Conservation (phyloP, 2,113 vertebrate genomes). For the Saguinus imperator region DNA sequence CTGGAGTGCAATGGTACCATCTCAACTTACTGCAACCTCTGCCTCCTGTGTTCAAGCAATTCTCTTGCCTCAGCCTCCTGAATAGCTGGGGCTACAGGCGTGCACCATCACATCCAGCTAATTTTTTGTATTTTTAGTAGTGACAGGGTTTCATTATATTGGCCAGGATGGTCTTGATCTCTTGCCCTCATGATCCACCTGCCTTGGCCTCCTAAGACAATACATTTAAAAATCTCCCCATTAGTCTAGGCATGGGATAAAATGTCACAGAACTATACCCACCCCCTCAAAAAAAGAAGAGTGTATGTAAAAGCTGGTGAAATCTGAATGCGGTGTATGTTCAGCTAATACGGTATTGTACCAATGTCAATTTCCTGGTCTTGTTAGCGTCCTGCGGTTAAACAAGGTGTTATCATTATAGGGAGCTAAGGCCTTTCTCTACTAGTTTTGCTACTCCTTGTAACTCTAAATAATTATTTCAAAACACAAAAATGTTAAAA, state of each 20-base stretch:
- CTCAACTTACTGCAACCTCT: no score
- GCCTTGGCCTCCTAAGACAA: no score
- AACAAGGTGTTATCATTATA: not conserved
- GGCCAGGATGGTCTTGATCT: no score
- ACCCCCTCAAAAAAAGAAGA: no score
- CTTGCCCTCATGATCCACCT: no score
- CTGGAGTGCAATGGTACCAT: no score
- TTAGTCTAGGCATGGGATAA: not conserved
- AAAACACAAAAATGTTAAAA: not conserved
- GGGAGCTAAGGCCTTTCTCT: not conserved
- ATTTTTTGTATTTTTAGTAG: no score
- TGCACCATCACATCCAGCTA: no score
- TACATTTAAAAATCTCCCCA: not conserved
- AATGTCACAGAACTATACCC: not conserved
- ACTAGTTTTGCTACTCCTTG: constrained; percentile 41
- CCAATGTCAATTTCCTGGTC: not conserved
- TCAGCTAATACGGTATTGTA: not conserved
- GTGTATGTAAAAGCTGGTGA: fast-evolving
- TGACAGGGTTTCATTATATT: no score
- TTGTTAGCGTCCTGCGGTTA: not conserved
- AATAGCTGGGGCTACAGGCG: no score
- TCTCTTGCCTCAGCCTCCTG: no score
- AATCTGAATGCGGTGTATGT: not conserved
- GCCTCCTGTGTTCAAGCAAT: no score
- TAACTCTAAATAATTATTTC: constrained; percentile 48